Evolutionary conservation across 2,888 invertebrate genomes (phyloP).

Genomic region (Seira sanloemensis): DNA sequence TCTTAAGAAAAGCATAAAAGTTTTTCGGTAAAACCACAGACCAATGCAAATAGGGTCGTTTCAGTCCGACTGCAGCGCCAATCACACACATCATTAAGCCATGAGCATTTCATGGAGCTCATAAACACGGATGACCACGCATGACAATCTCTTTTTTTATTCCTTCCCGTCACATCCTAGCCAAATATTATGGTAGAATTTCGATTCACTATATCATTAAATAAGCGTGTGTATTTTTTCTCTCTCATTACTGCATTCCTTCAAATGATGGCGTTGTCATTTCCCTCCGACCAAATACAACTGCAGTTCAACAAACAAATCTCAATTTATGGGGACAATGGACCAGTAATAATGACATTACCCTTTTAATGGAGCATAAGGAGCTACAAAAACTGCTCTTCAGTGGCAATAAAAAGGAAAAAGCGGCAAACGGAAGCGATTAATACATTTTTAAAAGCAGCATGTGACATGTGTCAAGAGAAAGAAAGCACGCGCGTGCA

Average conservation of each 20-base stretch:
- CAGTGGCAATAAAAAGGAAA: constrained; percentile 30
- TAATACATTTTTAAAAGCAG: background rate
- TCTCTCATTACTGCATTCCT: background rate
- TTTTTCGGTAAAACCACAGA: background rate
- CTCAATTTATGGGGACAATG: background rate
- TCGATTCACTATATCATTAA: too few species aligned
- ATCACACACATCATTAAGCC: background rate
- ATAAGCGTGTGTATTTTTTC: too few species aligned
- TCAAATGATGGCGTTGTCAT: background rate
- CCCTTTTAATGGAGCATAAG: background rate
- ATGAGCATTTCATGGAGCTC: background rate
- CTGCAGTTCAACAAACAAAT: background rate
- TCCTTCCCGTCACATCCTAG: too few species aligned
- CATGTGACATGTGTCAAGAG: background rate
- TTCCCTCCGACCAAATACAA: too few species aligned
- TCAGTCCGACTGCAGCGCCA: background rate
- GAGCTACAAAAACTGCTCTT: constrained; percentile 26
- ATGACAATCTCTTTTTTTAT: background rate
- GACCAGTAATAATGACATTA: constrained; percentile 6
- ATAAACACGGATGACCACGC: background rate
- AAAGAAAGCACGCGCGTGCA: constrained; percentile 24
- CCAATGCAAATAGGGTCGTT: constrained; percentile 2
- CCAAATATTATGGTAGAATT: too few species aligned
- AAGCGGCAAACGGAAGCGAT: constrained; percentile 24
- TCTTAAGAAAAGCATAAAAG: background rate